These are phyloP conservation scores for Drosophila repletoides DNA, from an alignment of 1,140 invertebrate genomes.

Conservation along the genomic window DNA sequence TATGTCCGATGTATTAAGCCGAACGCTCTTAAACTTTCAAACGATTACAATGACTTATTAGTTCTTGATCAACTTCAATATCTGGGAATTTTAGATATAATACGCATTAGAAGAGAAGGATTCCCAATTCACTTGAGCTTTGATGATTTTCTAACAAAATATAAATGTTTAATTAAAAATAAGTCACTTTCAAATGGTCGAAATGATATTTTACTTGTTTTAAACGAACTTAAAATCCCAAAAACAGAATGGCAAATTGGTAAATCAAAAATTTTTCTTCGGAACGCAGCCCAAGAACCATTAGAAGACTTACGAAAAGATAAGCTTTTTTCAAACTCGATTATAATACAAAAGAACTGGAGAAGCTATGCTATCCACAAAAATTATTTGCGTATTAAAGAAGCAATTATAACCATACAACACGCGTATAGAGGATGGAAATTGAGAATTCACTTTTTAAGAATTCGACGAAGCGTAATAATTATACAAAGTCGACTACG, in stretches of 20 bases:
- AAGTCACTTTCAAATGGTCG: conserved; percentile 34
- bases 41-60: conserved; percentile 91
- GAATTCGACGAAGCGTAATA: conserved; percentile 91
- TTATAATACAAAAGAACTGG: conserved; percentile 92
- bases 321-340: conserved; percentile 88
- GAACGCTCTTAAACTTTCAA: conserved; percentile 92
- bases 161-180: conserved; percentile 66
- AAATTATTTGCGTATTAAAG: conserved; percentile 65
- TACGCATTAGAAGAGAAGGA: conserved; percentile 95
- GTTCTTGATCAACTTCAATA: conserved; percentile 96
- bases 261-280: conserved; percentile 94
- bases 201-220: conserved; percentile 79
- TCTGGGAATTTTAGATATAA: conserved; percentile 97
- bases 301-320: conserved; percentile 91
- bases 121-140: conserved; percentile 94
- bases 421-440: conserved; percentile 94
- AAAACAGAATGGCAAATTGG: conserved; percentile 95
- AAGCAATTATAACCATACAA: conserved; percentile 91
- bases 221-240: conserved; percentile 86
- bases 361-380: conserved; percentile 86
- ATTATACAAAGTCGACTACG: conserved; percentile 94
- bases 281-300: conserved; percentile 92
- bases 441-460: conserved; percentile 91
- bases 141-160: conserved; percentile 89
- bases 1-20: conserved; percentile 98